These are phyloP conservation scores for Pogona vitticeps DNA, from an alignment of 2,113 vertebrate species.

Conservation along the genomic window DNA sequence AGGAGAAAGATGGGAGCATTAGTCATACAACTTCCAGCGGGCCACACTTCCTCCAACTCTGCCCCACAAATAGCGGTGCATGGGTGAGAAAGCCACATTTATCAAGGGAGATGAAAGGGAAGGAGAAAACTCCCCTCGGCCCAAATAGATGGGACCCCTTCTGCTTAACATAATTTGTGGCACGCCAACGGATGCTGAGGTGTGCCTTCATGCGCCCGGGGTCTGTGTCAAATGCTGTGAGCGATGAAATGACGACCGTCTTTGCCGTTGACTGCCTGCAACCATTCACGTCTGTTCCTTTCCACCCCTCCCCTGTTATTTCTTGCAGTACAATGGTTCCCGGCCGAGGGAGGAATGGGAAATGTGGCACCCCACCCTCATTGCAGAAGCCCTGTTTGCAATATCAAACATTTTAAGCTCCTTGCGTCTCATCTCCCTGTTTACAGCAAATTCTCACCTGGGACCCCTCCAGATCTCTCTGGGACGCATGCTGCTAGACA, in stretches of 20 bases:
- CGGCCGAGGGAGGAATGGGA: constrained; percentile 95
- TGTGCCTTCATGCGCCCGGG: not conserved
- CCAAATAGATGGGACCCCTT: not conserved
- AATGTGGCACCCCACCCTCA: constrained; percentile 98
- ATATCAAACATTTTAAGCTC: constrained; percentile 99
- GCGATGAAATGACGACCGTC: not conserved
- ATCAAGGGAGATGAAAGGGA: not conserved
- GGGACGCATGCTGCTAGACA: constrained; percentile 97
- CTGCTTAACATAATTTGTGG: not conserved
- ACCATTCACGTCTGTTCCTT: not conserved
- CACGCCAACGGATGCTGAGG: not conserved
- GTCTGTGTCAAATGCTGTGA: not conserved
- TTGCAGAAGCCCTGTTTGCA: constrained; percentile 97
- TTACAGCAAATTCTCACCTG: constrained; percentile 98
- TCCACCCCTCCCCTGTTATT: constrained; percentile 37
- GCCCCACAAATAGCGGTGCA: too few species aligned
- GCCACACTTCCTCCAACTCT: too few species aligned
- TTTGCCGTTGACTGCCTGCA: not conserved
- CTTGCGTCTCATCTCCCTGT: constrained; percentile 96
- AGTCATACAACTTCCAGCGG: too few species aligned
- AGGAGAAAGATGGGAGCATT: too few species aligned
- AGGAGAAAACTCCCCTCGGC: not conserved
- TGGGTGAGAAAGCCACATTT: too few species aligned
- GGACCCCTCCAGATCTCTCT: constrained; percentile 98
- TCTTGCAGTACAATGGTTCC: constrained; percentile 91